A percentile compares a stretch with the other conserved stretches of the same genome.
These are phyloP conservation scores for Aphidoletes aphidimyza DNA, from an alignment of 2,888 invertebrate species.

Conservation along the genomic window DNA sequence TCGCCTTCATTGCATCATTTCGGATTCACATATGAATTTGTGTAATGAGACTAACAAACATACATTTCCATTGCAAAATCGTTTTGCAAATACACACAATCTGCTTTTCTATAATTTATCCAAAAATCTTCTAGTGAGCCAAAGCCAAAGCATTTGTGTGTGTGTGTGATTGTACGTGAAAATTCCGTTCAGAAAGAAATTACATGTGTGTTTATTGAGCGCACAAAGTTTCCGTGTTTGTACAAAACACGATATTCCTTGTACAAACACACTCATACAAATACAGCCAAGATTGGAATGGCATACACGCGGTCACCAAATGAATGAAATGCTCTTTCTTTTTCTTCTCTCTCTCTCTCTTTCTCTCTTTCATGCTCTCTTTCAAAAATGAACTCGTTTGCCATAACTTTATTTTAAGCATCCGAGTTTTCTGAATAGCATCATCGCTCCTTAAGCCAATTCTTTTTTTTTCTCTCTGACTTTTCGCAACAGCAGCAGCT, in stretches of 20 bases:
- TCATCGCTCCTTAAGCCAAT: too few relatives aligned
- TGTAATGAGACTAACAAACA: slow-evolving; percentile 41
- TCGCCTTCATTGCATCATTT: slow-evolving; percentile 35
- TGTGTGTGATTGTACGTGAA: too few relatives aligned
- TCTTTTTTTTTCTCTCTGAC: neutral
- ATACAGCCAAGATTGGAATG: too few relatives aligned
- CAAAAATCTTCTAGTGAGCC: neutral
- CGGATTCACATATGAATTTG: slow-evolving; percentile 23
- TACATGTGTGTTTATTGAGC: slow-evolving; percentile 50
- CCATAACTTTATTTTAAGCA: slow-evolving; percentile 23
- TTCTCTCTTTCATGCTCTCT: neutral
- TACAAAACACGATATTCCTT: slow-evolving; percentile 26
- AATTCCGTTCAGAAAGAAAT: slow-evolving; percentile 29
- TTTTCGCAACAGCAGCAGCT: too few relatives aligned
- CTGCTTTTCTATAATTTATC: slow-evolving; percentile 29
- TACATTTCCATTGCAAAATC: neutral
- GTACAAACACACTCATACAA: slow-evolving; percentile 13
- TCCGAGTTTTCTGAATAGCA: slow-evolving; percentile 15
- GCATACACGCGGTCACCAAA: slow-evolving; percentile 36
- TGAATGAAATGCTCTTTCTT: neutral
- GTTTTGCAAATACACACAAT: neutral
- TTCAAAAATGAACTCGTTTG: slow-evolving; percentile 1
- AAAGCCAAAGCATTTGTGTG: neutral
- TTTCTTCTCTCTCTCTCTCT: neutral
- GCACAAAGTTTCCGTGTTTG: neutral